phyloP scores from a whole-genome alignment of 1,140 invertebrate genomes.

The Lethrus apterus region DNA sequence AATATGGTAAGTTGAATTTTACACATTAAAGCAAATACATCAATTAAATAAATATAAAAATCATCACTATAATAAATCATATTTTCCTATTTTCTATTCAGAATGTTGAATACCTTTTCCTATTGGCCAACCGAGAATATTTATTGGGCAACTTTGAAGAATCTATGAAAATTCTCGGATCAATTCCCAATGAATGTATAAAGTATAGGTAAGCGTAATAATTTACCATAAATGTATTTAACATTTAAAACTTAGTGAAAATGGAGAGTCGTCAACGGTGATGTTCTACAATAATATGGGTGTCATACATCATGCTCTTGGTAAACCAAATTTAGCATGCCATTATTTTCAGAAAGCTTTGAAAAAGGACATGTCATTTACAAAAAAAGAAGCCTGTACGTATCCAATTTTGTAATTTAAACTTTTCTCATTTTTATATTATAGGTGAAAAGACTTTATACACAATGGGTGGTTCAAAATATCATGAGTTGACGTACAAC shows the following conservation, averaged over 20 bases:
- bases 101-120: constrained; percentile 54
- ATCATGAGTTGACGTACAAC: constrained; percentile 84
- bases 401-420: not conserved
- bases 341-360: constrained; percentile 81
- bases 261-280: constrained; percentile 57
- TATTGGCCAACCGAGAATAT: constrained; percentile 66
- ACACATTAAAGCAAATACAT: no score
- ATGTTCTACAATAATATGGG: constrained; percentile 87
- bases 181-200: constrained; percentile 44
- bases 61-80: no score
- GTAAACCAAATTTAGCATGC: constrained; percentile 77
- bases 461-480: constrained; percentile 50
- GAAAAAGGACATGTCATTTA: constrained; percentile 58
- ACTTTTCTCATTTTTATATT: constrained; percentile 11
- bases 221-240: not conserved
- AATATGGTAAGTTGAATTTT: constrained; percentile 12
- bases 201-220: constrained; percentile 43
- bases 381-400: constrained; percentile 24
- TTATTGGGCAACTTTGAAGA: constrained; percentile 60
- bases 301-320: constrained; percentile 77
- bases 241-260: constrained; percentile 40
- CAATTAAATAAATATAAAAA: no score
- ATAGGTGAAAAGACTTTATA: constrained; percentile 46
- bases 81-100: constrained; percentile 34
- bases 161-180: constrained; percentile 57